These are phyloP conservation scores for Mesoclemmys tuberculata DNA, from an alignment of 2,113 vertebrate genomes.

Conservation along the genomic window DNA sequence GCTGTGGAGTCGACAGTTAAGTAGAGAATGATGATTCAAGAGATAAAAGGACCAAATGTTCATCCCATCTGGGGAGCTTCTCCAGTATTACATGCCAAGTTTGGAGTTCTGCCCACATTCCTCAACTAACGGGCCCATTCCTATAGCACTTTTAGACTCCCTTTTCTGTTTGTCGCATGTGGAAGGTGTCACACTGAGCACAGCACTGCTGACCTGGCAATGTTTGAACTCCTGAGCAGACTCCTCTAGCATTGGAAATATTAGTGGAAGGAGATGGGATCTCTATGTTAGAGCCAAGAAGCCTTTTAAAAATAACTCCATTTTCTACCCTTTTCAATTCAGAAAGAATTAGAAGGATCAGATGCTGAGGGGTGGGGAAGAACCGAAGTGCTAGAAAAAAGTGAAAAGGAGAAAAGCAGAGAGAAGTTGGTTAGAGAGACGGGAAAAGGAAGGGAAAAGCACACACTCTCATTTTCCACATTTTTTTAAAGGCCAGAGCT, in stretches of 20 bases:
- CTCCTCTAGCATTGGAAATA: neutral
- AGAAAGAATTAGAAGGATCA: neutral
- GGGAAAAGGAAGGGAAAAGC: neutral
- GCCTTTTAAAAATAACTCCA: neutral
- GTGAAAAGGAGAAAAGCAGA: constrained; percentile 7
- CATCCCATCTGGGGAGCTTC: neutral
- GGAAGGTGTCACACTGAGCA: neutral
- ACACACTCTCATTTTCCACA: constrained; percentile 33
- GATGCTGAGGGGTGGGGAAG: neutral
- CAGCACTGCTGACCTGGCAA: neutral
- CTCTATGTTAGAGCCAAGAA: neutral
- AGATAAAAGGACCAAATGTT: neutral
- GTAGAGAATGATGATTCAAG: neutral
- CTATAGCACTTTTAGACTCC: rapidly evolving
- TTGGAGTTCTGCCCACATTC: neutral
- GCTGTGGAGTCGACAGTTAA: neutral
- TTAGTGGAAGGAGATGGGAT: neutral
- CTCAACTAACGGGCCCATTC: rapidly evolving
- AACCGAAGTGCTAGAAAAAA: constrained; percentile 37
- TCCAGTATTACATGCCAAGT: neutral
- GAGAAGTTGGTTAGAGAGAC: neutral
- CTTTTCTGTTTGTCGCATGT: rapidly evolving
- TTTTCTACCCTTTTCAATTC: neutral
- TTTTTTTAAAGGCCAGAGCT: constrained; percentile 30
- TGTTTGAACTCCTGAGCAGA: neutral